Conservation (phyloP, 2,888 invertebrate species). For the Orthosia cruda region DNA sequence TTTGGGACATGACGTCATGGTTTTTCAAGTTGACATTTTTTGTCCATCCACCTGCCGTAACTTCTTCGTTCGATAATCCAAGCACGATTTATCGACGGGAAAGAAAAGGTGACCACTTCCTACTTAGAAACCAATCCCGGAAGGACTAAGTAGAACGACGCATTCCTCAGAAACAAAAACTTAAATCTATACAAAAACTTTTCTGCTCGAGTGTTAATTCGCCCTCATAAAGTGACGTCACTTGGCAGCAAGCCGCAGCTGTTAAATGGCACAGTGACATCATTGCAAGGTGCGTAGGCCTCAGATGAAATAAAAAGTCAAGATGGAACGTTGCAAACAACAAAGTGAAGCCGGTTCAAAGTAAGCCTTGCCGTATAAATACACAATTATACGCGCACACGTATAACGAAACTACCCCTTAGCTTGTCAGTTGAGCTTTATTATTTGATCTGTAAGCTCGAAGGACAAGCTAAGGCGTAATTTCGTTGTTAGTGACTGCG, state of each 20-base stretch:
- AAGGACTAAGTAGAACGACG: conserved; percentile 23
- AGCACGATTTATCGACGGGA: conserved; percentile 23
- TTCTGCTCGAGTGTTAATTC: conserved; percentile 61
- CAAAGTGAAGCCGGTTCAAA: too few relatives aligned
- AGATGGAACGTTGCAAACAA: too few relatives aligned
- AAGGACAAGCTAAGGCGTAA: too few relatives aligned
- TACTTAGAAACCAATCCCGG: conserved; percentile 24
- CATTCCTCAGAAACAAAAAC: conserved; percentile 30
- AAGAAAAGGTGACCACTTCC: conserved; percentile 24
- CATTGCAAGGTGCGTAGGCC: conserved; percentile 70
- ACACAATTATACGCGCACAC: too few relatives aligned
- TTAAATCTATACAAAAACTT: conserved; percentile 43
- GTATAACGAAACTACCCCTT: too few relatives aligned
- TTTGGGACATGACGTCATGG: conserved; percentile 48
- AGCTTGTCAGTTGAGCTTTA: too few relatives aligned
- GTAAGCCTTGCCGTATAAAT: too few relatives aligned
- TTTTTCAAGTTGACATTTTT: background rate
- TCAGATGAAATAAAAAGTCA: too few relatives aligned
- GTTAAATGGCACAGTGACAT: conserved; percentile 77
- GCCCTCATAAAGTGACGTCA: conserved; percentile 82
- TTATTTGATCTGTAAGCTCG: too few relatives aligned
- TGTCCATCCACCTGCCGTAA: conserved; percentile 10
- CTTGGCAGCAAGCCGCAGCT: conserved; percentile 80
- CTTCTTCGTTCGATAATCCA: conserved; percentile 10
- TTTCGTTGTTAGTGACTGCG: too few relatives aligned